These are phyloP conservation scores for Incurvaria masculella DNA, from an alignment of 2,888 invertebrate species.

Conservation along the genomic window DNA sequence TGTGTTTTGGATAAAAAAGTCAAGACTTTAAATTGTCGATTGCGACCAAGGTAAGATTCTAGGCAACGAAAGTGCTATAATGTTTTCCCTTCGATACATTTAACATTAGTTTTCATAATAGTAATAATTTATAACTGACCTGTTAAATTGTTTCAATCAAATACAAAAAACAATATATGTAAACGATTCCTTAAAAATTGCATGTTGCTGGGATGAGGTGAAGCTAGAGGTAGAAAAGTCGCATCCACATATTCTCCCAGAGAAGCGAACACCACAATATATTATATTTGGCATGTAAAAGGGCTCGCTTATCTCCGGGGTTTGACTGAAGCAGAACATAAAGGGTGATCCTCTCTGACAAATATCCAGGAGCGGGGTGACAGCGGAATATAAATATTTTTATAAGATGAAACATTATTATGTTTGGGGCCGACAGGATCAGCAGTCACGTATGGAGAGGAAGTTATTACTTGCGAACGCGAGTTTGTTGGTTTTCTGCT, in stretches of 20 bases:
- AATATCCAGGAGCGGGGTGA: constrained; percentile 56
- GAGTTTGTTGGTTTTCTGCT: not conserved
- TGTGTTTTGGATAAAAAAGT: too few species aligned
- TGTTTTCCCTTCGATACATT: too few species aligned
- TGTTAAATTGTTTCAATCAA: too few species aligned
- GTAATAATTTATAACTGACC: too few species aligned
- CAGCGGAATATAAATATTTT: constrained; percentile 57
- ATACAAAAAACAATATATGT: too few species aligned
- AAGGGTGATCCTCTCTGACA: constrained; percentile 59
- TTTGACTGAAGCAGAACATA: constrained; percentile 58
- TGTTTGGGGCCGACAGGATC: constrained; percentile 40
- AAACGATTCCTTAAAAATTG: too few species aligned
- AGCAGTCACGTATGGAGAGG: not conserved
- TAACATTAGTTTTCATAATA: too few species aligned
- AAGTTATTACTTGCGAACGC: not conserved
- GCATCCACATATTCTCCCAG: constrained; percentile 32
- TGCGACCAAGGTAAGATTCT: too few species aligned
- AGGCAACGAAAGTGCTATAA: too few species aligned
- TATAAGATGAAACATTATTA: constrained; percentile 59
- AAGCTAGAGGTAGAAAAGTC: too few species aligned
- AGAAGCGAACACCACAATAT: constrained; percentile 56
- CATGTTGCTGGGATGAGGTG: too few species aligned
- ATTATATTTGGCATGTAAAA: constrained; percentile 59
- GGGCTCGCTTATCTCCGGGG: constrained; percentile 57
- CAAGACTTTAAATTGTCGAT: too few species aligned